Percentiles rank a stretch among this genome's conserved stretches.
phyloP scores from a whole-genome alignment of 1,140 invertebrate genomes.

The Drosophila bocki region DNA sequence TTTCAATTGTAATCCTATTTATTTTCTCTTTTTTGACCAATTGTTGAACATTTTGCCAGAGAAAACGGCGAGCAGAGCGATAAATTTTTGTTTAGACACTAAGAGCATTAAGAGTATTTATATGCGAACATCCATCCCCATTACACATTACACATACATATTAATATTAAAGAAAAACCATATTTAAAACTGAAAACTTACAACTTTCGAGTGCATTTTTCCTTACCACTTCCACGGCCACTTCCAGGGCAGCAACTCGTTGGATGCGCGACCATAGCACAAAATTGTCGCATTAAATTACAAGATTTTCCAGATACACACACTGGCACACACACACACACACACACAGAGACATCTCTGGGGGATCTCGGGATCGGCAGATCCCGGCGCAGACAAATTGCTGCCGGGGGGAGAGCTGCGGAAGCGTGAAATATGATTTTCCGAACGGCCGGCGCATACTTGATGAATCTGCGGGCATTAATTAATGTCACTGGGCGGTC shows the following conservation, averaged over 20 bases:
- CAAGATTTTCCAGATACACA: slow-evolving; percentile 60
- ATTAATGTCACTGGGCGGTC: slow-evolving; percentile 78
- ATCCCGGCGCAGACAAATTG: slow-evolving; percentile 64
- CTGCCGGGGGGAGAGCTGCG: slow-evolving; percentile 50
- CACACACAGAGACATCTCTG: slow-evolving; percentile 3
- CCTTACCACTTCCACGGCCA: neutral
- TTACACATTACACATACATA: slow-evolving; percentile 39
- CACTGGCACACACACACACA: neutral
- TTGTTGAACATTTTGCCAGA: slow-evolving; percentile 14
- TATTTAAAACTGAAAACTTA: slow-evolving; percentile 65
- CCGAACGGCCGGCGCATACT: slow-evolving; percentile 77
- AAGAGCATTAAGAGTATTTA: slow-evolving; percentile 73
- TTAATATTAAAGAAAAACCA: slow-evolving; percentile 76
- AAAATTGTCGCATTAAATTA: slow-evolving; percentile 84
- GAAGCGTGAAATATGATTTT: slow-evolving; percentile 78
- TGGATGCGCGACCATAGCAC: slow-evolving; percentile 36
- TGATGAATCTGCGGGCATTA: slow-evolving; percentile 80
- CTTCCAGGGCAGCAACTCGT: neutral
- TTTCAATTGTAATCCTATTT: slow-evolving; percentile 52
- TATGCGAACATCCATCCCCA: slow-evolving; percentile 48
- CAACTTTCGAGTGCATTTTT: slow-evolving; percentile 29
- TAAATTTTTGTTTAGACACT: slow-evolving; percentile 59
- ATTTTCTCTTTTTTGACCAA: slow-evolving; percentile 32
- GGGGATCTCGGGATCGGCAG: slow-evolving; percentile 19
- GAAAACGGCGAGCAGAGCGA: slow-evolving; percentile 27